Percentiles rank a stretch among this genome's conserved stretches.
These are phyloP conservation scores for Brachionus angularis DNA, from an alignment of 1,140 invertebrate genomes.

Conservation along the genomic window DNA sequence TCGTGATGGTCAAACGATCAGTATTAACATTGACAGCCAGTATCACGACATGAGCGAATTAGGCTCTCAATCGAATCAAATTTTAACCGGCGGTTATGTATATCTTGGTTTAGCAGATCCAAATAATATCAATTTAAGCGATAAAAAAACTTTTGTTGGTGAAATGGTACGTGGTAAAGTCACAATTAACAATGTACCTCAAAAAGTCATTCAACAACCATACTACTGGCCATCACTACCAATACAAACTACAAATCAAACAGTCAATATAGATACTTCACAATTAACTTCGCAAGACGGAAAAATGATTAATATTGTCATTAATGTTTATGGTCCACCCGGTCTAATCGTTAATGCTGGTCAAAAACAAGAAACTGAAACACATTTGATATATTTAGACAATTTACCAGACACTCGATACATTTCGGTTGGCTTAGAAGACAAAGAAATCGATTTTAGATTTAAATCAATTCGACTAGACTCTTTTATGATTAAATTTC, in stretches of 20 bases:
- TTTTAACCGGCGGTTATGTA: conserved; percentile 25
- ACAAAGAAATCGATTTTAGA: conserved; percentile 12
- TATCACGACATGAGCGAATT: conserved; percentile 40
- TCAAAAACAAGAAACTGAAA: background rate
- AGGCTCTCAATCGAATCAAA: background rate
- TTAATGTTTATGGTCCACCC: conserved; percentile 41
- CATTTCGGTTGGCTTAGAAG: background rate
- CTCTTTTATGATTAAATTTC: conserved; percentile 43
- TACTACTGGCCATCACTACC: conserved; percentile 33
- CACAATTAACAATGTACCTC: conserved; percentile 35
- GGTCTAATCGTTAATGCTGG: conserved; percentile 17
- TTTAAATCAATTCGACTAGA: background rate
- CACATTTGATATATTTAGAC: conserved; percentile 42
- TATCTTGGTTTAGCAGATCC: conserved; percentile 36
- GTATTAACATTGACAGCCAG: conserved; percentile 34
- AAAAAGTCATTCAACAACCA: conserved; percentile 34
- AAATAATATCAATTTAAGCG: conserved; percentile 29
- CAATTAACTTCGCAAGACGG: conserved; percentile 25
- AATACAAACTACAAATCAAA: conserved; percentile 26
- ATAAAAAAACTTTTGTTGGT: conserved; percentile 28
- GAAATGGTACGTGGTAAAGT: conserved; percentile 43
- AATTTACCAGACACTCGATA: conserved; percentile 12
- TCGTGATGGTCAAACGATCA: conserved; percentile 14
- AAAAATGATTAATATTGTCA: conserved; percentile 43
- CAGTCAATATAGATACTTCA: conserved; percentile 35